Base-by-base conservation (phyloP, 1,140 invertebrate species). In the Anoplophora glabripennis region DNA sequence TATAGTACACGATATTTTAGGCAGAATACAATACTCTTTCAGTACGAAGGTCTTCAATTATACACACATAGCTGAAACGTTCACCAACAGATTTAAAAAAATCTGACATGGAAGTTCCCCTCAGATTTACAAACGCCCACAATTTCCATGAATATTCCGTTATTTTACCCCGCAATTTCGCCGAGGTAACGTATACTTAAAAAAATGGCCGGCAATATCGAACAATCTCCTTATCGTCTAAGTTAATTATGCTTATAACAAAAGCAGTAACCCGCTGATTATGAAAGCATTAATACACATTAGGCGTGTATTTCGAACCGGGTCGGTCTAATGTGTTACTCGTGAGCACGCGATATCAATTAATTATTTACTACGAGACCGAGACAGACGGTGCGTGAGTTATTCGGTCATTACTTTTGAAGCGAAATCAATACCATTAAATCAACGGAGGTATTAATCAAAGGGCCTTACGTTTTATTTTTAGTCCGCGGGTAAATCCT, bases 181-280 rank as follows among this genome's bases (percentile, higher is more conserved):
- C n/a, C n/a, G n/a, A n/a, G n/a, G n/a, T n/a, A n/a, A n/a, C n/a
- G n/a, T n/a, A n/a, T n/a, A n/a, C n/a, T n/a, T n/a, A n/a, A n/a
- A n/a, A n/a, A n/a, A n/a, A n/a, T n/a, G n/a, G n/a, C n/a, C n/a
- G n/a, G n/a, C n/a, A 37, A 51, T 51, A 51, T 33, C 36, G 46
- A 48, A 51, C 48, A 51, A 51, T 51, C 7, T n/a, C 14, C 48
- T 59, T 59, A 53, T 59, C 51, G 21, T 51, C 40, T 42, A 37
- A 34, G 36, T 59, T 53, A 59, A 59, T 59, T 59, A 59, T 45
- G n/a, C 41, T 40, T 47, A 12, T 51, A 53, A 59, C 53, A 59
- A 59, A 59, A 59, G 57, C 47, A 53, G 57, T 53, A 53, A 53
- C 57, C 57, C 47, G 57, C 57, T 59, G 57, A 59, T 59, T 59